Base-by-base conservation (phyloP, 2,113 vertebrate species). In the Raphicerus campestris region DNA sequence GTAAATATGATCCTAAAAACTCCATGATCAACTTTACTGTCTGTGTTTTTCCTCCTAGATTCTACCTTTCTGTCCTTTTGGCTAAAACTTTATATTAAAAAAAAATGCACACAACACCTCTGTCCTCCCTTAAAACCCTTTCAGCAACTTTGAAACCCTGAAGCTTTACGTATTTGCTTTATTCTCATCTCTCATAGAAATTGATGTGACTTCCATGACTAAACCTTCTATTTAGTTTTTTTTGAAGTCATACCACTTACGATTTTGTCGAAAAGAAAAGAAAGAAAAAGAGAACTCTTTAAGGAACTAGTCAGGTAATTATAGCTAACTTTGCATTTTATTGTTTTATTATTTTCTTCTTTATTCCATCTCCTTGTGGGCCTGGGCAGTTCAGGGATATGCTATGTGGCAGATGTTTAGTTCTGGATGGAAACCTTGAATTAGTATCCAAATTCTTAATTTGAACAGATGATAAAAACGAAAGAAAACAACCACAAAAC, bases 31-130 rank as follows among this genome's bases (percentile, higher is more conserved):
- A 32, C 15, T 56, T 1, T 45, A 16, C n/a, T 66, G 24, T 14
- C 45, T 47, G 55, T 3, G 56, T 39, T 55, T 24, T 7, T 1
- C 8, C 1, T 1, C 4, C 13, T 14, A 32, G 47, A 58, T 4
- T n/a, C 56, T 51, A 45, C 14, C 13, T 77, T 81, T 55, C n/a
- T 97, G 28, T 63, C 55, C 85, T 91, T 89, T 53, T 4, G 35
- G 73, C 8, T 55, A 63, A 83, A 87, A 77, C 10, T 89, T 82
- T 28, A 14, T 20, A 70, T 70, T 58, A 10, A n/a, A 47, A 75
- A 30, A 39, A 39, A 14, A 2, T 26, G 14, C 66, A 81, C 20
- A 81, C 6, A 51, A 22, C 2, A 6, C 15, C 5, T 89, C 42
- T 61, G 7, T 63, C 55, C 91, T 95, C 30, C 58, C 28, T 39